Conservation (phyloP, 2,888 invertebrate genomes). For the Nomada ferruginata region DNA sequence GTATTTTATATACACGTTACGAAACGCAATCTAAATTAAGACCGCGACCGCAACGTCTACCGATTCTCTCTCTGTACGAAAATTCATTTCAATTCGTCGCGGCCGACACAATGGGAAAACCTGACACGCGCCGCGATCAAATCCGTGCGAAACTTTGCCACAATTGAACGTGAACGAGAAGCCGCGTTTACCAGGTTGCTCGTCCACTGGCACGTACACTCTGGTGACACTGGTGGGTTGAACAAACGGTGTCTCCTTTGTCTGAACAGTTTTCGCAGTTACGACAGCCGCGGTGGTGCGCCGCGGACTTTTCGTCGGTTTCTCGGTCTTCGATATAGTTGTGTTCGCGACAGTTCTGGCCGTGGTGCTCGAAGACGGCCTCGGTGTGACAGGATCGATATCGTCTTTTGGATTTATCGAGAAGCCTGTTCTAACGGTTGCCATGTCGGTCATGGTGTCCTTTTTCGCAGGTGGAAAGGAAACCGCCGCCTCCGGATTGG, state of each 20-base stretch:
- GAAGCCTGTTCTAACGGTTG: constrained; percentile 19
- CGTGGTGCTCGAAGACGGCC: constrained; percentile 54
- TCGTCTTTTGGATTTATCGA: constrained; percentile 75
- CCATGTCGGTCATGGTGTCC: constrained; percentile 3
- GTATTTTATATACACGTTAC: too few relatives aligned
- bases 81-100: background rate
- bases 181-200: constrained; percentile 52
- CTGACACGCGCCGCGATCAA: background rate
- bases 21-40: background rate
- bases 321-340: constrained; percentile 36
- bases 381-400: constrained; percentile 70
- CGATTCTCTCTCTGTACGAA: background rate
- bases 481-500: background rate
- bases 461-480: background rate
- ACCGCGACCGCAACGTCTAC: background rate
- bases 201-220: constrained; percentile 18
- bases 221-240: constrained; percentile 24
- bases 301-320: constrained; percentile 24
- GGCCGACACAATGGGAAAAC: background rate
- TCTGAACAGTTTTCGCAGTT: constrained; percentile 25
- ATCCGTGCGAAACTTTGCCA: background rate
- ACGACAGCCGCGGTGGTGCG: constrained; percentile 57
- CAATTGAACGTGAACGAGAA: constrained; percentile 13
- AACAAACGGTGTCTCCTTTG: constrained; percentile 55
- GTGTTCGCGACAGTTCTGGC: background rate